phyloP scores from a whole-genome alignment of 2,797 vertebrate species.

The Phaenicophaeus curvirostris region DNA sequence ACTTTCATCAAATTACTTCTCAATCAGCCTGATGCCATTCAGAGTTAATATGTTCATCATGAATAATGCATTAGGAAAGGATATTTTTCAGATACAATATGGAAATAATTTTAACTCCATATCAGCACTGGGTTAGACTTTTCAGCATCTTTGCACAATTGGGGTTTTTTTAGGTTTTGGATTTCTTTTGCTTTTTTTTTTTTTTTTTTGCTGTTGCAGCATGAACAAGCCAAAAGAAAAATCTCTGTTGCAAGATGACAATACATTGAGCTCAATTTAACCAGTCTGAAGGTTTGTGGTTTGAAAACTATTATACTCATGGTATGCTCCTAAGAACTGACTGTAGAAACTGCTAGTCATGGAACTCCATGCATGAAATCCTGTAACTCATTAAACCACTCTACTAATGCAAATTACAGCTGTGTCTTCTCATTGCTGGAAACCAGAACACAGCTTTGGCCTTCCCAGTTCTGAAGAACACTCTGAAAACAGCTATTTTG shows the following conservation, averaged over 20 bases:
- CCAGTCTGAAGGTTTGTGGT: neutral
- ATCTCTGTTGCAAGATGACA: neutral
- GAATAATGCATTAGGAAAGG: constrained; percentile 71
- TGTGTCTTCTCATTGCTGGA: neutral
- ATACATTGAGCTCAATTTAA: neutral
- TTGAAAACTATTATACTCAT: neutral
- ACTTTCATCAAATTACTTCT: constrained; percentile 67
- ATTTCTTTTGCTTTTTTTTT: neutral
- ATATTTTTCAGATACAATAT: neutral
- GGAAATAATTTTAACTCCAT: neutral
- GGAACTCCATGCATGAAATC: neutral
- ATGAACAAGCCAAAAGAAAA: neutral
- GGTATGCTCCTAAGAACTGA: neutral
- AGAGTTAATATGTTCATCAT: constrained; percentile 57
- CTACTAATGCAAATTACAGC: neutral
- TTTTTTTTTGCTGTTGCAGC: neutral
- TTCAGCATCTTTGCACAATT: neutral
- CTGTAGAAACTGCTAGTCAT: neutral
- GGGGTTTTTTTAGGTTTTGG: too few relatives aligned
- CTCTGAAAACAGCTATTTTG: neutral
- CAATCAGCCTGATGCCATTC: constrained; percentile 66
- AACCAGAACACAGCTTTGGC: neutral
- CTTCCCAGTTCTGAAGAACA: neutral
- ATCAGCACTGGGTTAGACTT: neutral
- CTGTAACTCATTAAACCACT: neutral